phyloP scores from a whole-genome alignment of 2,888 invertebrate genomes.

The Diabrotica balteata region DNA sequence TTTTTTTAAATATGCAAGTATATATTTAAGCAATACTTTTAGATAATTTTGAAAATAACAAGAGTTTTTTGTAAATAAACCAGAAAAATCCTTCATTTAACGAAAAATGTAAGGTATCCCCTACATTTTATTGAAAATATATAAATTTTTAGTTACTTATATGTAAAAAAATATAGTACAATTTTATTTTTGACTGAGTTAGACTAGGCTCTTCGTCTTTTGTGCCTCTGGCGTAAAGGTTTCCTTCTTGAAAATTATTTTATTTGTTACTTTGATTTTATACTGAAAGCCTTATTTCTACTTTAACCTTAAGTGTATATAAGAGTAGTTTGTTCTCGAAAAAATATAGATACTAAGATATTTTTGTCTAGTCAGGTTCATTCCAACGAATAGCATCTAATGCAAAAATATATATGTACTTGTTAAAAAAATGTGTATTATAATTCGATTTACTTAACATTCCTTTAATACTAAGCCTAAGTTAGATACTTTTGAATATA shows the following conservation, averaged over 20 bases:
- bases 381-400: constrained; percentile 51
- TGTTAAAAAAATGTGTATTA: constrained; percentile 47
- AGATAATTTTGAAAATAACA: too few relatives aligned
- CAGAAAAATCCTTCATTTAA: too few relatives aligned
- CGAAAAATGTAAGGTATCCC: too few relatives aligned
- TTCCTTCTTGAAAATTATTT: constrained; percentile 19
- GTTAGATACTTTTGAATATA: constrained; percentile 47
- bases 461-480: constrained; percentile 20
- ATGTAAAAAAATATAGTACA: constrained; percentile 20
- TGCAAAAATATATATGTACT: constrained; percentile 31
- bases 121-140: too few relatives aligned
- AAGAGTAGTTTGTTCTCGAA: constrained; percentile 6
- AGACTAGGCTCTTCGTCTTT: constrained; percentile 13
- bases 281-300: constrained; percentile 12
- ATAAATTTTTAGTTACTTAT: too few relatives aligned
- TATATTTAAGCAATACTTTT: too few relatives aligned
- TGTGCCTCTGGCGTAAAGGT: constrained; percentile 9
- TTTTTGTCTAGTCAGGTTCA: constrained; percentile 56
- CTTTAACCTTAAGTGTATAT: constrained; percentile 7
- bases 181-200: constrained; percentile 27
- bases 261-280: constrained; percentile 10
- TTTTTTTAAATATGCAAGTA: too few relatives aligned
- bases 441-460: constrained; percentile 41
- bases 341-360: constrained; percentile 30
- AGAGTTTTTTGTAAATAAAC: too few relatives aligned